Evolutionary conservation across 2,888 invertebrate species (phyloP).

Genomic region (Galerucella calmariensis): DNA sequence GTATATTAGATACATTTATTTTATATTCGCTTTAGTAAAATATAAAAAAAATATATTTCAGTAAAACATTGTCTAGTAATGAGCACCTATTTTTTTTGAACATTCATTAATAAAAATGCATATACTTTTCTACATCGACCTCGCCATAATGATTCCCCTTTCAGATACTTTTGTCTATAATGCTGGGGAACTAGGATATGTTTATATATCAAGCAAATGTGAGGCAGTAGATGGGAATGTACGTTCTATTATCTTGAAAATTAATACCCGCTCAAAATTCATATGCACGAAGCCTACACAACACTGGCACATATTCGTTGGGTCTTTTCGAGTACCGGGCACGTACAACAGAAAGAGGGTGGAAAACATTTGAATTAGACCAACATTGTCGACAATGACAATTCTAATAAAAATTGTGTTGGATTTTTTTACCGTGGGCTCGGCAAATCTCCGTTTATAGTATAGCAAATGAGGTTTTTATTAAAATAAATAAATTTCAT

Average conservation of each 20-base stretch:
- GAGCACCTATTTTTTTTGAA: not conserved
- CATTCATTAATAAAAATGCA: not conserved
- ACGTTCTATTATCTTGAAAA: slow-evolving; percentile 52
- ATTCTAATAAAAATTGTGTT: not conserved
- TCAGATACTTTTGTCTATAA: slow-evolving; percentile 7
- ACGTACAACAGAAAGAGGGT: slow-evolving; percentile 43
- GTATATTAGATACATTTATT: too few species aligned
- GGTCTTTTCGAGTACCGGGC: slow-evolving; percentile 50
- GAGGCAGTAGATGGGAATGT: slow-evolving; percentile 49
- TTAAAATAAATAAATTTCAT: too few species aligned
- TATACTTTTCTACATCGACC: not conserved
- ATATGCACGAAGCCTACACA: slow-evolving; percentile 55
- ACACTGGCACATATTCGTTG: slow-evolving; percentile 48
- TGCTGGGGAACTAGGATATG: slow-evolving; percentile 25
- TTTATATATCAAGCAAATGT: slow-evolving; percentile 51
- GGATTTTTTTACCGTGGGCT: not conserved
- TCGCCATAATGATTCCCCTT: not conserved
- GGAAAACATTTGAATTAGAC: not conserved
- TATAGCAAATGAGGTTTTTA: too few species aligned
- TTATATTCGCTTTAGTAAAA: too few species aligned
- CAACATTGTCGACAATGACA: not conserved
- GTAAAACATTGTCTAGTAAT: not conserved
- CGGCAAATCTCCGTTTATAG: too few species aligned
- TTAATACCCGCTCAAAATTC: slow-evolving; percentile 60
- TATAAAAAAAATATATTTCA: not conserved